Conservation (phyloP, 2,888 invertebrate genomes). For the Microctonus aethiopoides region DNA sequence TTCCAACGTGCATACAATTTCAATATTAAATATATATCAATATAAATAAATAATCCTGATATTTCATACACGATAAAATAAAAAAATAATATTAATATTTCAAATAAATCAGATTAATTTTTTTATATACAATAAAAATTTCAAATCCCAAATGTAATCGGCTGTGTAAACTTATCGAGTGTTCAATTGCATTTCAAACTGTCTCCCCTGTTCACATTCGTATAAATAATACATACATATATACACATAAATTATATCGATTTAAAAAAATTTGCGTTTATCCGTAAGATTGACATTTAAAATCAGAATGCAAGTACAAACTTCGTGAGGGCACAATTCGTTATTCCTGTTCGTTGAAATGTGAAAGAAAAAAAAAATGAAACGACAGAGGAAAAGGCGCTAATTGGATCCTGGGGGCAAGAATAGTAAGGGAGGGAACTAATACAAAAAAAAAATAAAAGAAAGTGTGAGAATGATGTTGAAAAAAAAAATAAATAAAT, state of each 20-base stretch:
- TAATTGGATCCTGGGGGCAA: slow-evolving; percentile 32
- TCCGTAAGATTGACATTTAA: slow-evolving; percentile 15
- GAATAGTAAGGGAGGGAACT: slow-evolving; percentile 10
- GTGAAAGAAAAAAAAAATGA: background rate
- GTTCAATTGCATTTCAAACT: background rate
- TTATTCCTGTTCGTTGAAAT: slow-evolving; percentile 31
- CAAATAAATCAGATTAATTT: background rate
- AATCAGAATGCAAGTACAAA: slow-evolving; percentile 23
- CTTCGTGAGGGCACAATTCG: slow-evolving; percentile 9
- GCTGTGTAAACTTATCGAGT: background rate
- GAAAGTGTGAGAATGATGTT: slow-evolving; percentile 1
- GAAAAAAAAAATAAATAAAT: background rate
- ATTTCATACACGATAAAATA: too few relatives aligned
- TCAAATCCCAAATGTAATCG: background rate
- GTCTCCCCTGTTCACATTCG: background rate
- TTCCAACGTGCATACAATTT: too few relatives aligned
- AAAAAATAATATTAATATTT: background rate
- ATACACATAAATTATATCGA: background rate
- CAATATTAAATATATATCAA: too few relatives aligned
- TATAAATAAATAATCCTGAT: too few relatives aligned
- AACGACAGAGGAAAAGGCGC: slow-evolving; percentile 22
- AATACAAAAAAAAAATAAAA: slow-evolving; percentile 7
- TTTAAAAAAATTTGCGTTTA: background rate
- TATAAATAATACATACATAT: background rate
- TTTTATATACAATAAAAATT: background rate